phyloP scores from a whole-genome alignment of 2,797 vertebrate species.

The Microctenopoma stevenorrisi region DNA sequence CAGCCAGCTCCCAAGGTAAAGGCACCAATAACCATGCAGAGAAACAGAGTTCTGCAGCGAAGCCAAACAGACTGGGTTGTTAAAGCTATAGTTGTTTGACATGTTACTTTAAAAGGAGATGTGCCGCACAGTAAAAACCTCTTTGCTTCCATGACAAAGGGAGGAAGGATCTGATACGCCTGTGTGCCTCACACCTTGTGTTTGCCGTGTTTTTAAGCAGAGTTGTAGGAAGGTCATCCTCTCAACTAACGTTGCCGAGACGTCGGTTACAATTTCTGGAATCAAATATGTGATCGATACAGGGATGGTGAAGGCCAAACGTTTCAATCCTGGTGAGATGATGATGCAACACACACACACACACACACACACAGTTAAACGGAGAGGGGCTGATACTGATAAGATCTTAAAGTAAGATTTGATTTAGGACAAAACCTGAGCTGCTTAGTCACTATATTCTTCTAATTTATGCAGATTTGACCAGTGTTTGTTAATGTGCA shows the following conservation, averaged over 20 bases:
- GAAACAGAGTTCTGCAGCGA: neutral
- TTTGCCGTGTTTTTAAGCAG: constrained; percentile 68
- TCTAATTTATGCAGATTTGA: too few relatives aligned
- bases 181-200: neutral
- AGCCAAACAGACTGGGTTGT: neutral
- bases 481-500: too few relatives aligned
- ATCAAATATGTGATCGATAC: constrained; percentile 97
- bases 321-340: constrained; percentile 92
- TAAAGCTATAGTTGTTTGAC: neutral
- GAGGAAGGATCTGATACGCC: neutral
- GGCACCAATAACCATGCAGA: neutral
- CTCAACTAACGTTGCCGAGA: constrained; percentile 98
- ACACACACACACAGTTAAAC: too few relatives aligned
- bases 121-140: neutral
- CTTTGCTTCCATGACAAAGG: too few relatives aligned
- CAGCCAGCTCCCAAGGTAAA: constrained; percentile 90
- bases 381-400: too few relatives aligned
- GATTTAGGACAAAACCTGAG: too few relatives aligned
- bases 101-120: neutral
- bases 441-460: too few relatives aligned
- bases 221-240: constrained; percentile 95
- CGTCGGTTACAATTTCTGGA: constrained; percentile 95
- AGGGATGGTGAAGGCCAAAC: constrained; percentile 98
- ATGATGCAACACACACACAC: neutral
- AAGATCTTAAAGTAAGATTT: too few relatives aligned